Base-by-base conservation (phyloP, 1,140 invertebrate species). In the Pseudobourletiella spinata region DNA sequence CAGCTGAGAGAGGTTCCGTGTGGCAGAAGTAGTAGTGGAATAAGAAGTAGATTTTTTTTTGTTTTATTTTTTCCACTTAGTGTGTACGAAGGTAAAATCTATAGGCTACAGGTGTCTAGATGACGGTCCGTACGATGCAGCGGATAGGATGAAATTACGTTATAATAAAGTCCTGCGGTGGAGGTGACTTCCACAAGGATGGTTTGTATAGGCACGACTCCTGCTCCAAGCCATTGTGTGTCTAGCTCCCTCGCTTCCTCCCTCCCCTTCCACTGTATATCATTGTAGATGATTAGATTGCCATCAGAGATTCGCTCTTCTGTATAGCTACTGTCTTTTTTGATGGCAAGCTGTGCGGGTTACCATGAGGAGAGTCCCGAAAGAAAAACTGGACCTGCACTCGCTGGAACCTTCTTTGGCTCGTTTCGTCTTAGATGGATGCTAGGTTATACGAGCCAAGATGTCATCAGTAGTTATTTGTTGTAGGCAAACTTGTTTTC, bases 81-180 rank as follows among this genome's bases (percentile, higher is more conserved):
- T 48, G 44, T 48, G 18, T 48, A 18, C 11, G n/a, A 42, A 42
- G 35, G 54, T 39, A 56, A 42, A n/a, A 42, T 11, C 11, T 14
- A n/a, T 48, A 48, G 22, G 18, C 22, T 20, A 15, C 15, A 48
- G 44, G 44, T 32, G 26, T 57, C 35, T 44, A 25, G 26, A 26
- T 32, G 43, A 25, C 24, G 39, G 18, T 26, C n/a, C 22, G 24
- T 43, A 44, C 14, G 15, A 44, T 22, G n/a, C n/a, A 42, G 24
- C 46, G 56, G 29, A 57, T 57, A 20, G 32, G 35, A 44, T 57
- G 29, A 43, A 42, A 57, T 57, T 57, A 57, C 56, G 46, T 57
- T 57, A 57, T 44, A 44, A 42, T n/a, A n/a, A n/a, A n/a, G n/a
- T n/a, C n/a, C n/a, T n/a, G n/a, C n/a, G n/a, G n/a, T n/a, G n/a